Evolutionary conservation across 2,113 vertebrate species (phyloP).

Genomic region (Hippocampus barbouri): DNA sequence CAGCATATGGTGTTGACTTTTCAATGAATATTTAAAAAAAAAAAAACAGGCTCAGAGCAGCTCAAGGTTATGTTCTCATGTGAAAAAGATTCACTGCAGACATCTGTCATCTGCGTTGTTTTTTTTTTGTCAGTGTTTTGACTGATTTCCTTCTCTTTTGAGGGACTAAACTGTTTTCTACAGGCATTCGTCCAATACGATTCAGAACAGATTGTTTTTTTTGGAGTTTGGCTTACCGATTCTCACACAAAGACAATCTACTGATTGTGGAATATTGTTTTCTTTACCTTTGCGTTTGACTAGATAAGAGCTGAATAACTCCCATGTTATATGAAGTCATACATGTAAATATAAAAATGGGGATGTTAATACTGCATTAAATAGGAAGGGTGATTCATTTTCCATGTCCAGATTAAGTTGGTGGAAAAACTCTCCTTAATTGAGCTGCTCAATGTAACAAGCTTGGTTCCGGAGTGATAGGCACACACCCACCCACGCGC

Average conservation of each 20-base stretch:
- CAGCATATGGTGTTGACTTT: constrained; percentile 5
- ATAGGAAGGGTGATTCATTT: background rate
- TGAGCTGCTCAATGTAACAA: background rate
- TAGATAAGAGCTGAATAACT: background rate
- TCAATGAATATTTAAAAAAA: background rate
- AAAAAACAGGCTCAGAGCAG: background rate
- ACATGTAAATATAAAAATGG: background rate
- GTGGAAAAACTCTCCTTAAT: background rate
- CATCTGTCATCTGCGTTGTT: background rate
- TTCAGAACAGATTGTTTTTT: background rate
- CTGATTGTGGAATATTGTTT: background rate
- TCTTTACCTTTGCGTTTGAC: background rate
- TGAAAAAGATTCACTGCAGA: background rate
- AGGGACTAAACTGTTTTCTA: background rate
- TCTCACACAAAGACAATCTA: too few species aligned
- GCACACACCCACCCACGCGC: background rate
- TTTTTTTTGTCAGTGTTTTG: background rate
- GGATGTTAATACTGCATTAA: background rate
- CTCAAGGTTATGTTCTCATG: background rate
- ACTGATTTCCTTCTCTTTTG: background rate
- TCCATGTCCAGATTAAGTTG: background rate
- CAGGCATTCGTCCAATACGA: background rate
- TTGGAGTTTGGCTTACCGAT: too few species aligned
- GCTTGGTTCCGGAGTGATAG: background rate
- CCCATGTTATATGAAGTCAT: background rate